phyloP scores from a whole-genome alignment of 2,113 vertebrate genomes.

The Carassius gibelio region DNA sequence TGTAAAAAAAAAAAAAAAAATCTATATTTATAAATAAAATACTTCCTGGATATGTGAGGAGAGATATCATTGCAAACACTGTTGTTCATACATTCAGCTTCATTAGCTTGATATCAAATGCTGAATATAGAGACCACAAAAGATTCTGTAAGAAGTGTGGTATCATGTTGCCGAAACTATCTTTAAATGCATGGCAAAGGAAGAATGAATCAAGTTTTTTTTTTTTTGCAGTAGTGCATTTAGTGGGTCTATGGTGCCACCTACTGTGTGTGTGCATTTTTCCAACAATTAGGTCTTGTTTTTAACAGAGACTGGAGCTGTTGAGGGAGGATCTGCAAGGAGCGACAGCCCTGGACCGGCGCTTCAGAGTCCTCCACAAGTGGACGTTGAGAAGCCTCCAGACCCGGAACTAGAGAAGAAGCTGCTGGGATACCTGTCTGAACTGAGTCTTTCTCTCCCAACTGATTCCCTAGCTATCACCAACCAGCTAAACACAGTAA shows the following conservation, averaged over 20 bases:
- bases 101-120: background rate
- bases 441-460: slow-evolving; percentile 83
- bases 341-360: slow-evolving; percentile 86
- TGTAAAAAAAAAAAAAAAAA: background rate
- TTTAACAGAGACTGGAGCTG: slow-evolving; percentile 74
- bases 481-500: slow-evolving; percentile 77
- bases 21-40: background rate
- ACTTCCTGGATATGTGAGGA: background rate
- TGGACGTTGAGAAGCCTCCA: slow-evolving; percentile 78
- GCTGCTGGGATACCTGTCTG: slow-evolving; percentile 86
- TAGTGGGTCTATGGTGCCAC: background rate
- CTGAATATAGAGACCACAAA: background rate
- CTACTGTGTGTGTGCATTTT: background rate
- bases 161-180: background rate
- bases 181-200: background rate
- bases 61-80: background rate
- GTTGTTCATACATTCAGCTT: background rate
- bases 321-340: slow-evolving; percentile 75
- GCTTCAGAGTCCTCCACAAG: slow-evolving; percentile 66
- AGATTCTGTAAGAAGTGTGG: background rate
- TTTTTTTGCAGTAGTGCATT: no score
- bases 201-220: background rate
- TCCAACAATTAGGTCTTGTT: background rate
- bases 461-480: slow-evolving; percentile 85
- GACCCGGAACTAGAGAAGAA: slow-evolving; percentile 88